These are phyloP conservation scores for Semicossyphus pulcher DNA, from an alignment of 2,113 vertebrate species.

Conservation along the genomic window DNA sequence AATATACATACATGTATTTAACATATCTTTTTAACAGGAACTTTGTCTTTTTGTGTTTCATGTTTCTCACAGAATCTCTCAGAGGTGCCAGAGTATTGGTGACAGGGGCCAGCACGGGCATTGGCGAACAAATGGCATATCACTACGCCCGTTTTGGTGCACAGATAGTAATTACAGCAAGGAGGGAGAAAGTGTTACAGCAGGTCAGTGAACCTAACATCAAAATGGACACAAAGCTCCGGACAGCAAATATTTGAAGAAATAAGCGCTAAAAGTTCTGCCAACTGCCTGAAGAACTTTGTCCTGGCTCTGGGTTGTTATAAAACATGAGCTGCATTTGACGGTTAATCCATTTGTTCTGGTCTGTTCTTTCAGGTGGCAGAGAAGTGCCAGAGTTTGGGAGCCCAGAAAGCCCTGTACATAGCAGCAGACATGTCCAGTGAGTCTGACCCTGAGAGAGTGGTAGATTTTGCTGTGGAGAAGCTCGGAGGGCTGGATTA, in stretches of 20 bases:
- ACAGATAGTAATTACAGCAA: conserved; percentile 88
- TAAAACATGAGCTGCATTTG: background rate
- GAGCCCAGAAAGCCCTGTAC: conserved; percentile 85
- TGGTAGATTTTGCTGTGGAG: conserved; percentile 86
- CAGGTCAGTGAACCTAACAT: conserved; percentile 78
- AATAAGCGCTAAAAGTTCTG: background rate
- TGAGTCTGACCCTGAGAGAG: conserved; percentile 80
- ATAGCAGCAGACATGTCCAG: conserved; percentile 88
- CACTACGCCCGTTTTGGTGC: conserved; percentile 87
- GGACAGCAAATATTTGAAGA: background rate
- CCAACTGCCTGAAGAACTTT: background rate
- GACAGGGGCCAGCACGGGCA: conserved; percentile 89
- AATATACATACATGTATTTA: too few relatives aligned
- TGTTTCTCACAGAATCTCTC: conserved; percentile 79
- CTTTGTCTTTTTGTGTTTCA: background rate
- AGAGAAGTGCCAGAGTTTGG: conserved; percentile 86
- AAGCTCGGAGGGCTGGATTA: conserved; percentile 90
- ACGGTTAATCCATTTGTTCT: background rate
- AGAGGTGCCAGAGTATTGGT: conserved; percentile 85
- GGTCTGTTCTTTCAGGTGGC: conserved; percentile 80
- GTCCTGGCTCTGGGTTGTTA: background rate
- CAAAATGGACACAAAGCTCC: background rate
- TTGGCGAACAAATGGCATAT: conserved; percentile 91
- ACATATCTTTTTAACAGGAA: background rate
- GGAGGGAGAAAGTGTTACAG: conserved; percentile 84